Base-by-base conservation (phyloP, 1,140 invertebrate genomes). In the Coenobita brevimanus region DNA sequence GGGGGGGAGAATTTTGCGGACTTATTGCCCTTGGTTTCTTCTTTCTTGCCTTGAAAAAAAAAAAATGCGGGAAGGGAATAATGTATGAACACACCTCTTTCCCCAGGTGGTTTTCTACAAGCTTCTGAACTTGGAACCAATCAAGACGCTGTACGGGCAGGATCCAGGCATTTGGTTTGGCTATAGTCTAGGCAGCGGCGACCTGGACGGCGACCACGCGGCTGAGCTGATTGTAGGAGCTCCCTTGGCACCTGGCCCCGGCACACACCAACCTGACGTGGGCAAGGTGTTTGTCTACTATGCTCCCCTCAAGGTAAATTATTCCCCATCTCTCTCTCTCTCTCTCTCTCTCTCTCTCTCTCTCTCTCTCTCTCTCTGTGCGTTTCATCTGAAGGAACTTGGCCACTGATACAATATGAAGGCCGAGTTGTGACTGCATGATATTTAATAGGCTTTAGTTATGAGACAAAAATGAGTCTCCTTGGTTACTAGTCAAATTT, bases 261-360 rank as follows among this genome's bases (percentile, higher is more conserved):
- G n/a, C 6, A 30, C 15, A 0, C 43, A 33, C 13, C 60, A 33
- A 13, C 38, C 27, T 21, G 78, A 80, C 17, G 30, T 17, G 3
- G 78, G 78, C 24, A 62, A 64, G 30, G 30, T 80, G 0, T 60
- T 54, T n/a, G n/a, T 80, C 4, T 62, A 80, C 50, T 80, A 80
- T 15, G 4, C 78, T 8, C 78, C 78, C 13, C 13, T 38, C 30
- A n/a, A 60, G 46, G 76, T 80, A 36, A 4, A 30, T 71, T 8
- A 1, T n/a, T 27, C 6, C 21, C 46, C 3, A 13, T 38, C 15
- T 17, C 4, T 75, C 71, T 36, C 36, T 36, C 8, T 76, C 43
- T 4, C n/a, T 36, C 15, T 50, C 0, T 76, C 73, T 50, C 0
- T 50, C 41, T 76, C 15, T 76, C 71, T 75, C 30, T 75, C 4